phyloP scores from a whole-genome alignment of 2,113 vertebrate species.

The Erinaceus europaeus region DNA sequence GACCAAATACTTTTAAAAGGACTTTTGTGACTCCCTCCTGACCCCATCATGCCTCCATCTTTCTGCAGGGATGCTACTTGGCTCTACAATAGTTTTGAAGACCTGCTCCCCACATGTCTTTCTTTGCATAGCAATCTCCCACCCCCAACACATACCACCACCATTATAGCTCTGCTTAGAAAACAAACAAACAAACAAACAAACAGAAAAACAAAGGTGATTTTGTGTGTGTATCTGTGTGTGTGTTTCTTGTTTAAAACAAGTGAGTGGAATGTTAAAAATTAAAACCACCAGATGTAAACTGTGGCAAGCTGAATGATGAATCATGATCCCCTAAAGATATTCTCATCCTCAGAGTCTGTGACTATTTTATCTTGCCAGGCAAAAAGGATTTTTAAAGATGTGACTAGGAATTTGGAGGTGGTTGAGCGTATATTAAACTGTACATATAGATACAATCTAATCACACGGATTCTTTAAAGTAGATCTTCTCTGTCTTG shows the following conservation, averaged over 20 bases:
- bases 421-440: not conserved
- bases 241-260: slow-evolving; percentile 5
- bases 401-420: not conserved
- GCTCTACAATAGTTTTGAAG: no score
- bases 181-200: no score
- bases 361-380: not conserved
- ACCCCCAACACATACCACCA: no score
- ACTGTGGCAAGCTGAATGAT: not conserved
- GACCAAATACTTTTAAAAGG: slow-evolving; percentile 10
- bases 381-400: not conserved
- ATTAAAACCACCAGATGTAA: not conserved
- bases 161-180: no score
- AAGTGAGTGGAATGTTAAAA: not conserved
- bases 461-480: not conserved
- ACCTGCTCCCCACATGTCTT: no score
- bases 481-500: not conserved
- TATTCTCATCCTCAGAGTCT: not conserved
- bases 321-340: not conserved
- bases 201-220: no score
- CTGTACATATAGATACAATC: not conserved
- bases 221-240: no score
- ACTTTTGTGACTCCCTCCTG: no score
- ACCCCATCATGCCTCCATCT: no score
- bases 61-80: no score
- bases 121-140: no score